Conservation (phyloP, 2,888 invertebrate genomes). For the Cosmopolites sordidus region DNA sequence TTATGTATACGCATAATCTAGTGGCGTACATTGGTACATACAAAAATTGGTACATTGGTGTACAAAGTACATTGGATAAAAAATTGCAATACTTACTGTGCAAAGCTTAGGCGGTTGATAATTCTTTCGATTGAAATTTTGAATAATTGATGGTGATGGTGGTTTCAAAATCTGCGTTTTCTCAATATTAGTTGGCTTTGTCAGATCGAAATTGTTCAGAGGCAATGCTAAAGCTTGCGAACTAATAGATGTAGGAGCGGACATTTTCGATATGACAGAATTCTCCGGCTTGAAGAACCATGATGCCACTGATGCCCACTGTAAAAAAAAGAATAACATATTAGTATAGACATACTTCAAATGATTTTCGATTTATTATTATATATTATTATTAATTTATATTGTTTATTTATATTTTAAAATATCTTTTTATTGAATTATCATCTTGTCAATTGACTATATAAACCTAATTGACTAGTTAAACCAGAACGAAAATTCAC, state of each 20-base stretch:
- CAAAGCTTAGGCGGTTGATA: conserved; percentile 22
- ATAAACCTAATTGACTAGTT: no score
- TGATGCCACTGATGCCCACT: conserved; percentile 53
- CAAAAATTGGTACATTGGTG: no score
- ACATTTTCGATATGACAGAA: conserved; percentile 33
- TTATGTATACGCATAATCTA: no score
- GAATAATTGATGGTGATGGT: conserved; percentile 4
- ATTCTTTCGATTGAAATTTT: conserved; percentile 13
- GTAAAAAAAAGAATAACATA: conserved; percentile 38
- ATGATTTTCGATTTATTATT: no score
- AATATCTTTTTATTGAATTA: no score
- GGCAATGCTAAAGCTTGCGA: conserved; percentile 2
- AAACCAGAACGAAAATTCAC: no score
- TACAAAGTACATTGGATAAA: no score
- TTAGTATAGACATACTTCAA: no score
- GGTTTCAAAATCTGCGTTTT: conserved; percentile 8
- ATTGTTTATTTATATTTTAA: no score
- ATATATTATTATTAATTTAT: no score
- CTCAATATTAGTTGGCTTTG: not conserved
- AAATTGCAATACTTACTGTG: conserved; percentile 12
- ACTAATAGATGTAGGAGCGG: conserved; percentile 6
- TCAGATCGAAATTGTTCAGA: not conserved
- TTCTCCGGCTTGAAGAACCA: conserved; percentile 50
- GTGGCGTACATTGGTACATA: no score
- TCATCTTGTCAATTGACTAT: no score